Evolutionary conservation across 2,888 invertebrate species (phyloP).

Genomic region (Chouioia cunea): DNA sequence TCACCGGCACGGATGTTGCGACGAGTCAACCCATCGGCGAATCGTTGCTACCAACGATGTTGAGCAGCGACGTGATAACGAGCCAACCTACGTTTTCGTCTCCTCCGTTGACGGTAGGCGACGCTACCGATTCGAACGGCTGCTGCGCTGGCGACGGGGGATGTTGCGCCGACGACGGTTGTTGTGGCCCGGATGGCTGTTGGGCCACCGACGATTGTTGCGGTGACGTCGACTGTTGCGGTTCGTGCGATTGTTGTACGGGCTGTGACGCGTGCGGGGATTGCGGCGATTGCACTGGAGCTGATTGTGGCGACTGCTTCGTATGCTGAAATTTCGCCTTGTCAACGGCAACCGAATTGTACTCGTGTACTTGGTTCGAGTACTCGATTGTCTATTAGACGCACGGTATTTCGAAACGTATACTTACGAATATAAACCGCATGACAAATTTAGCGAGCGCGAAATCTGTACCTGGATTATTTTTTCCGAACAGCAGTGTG

Average conservation of each 20-base stretch:
- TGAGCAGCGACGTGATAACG: slow-evolving; percentile 2
- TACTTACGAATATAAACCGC: no score
- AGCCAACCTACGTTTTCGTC: slow-evolving; percentile 1
- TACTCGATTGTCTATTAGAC: no score
- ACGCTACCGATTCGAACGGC: background rate
- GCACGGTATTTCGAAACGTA: no score
- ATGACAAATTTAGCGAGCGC: no score
- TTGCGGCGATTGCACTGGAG: background rate
- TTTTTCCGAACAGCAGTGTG: no score
- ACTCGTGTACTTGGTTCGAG: no score
- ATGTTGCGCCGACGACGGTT: background rate
- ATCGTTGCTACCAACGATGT: background rate
- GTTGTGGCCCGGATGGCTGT: no score
- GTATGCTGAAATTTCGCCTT: no score
- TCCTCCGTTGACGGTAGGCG: background rate
- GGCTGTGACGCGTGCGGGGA: background rate
- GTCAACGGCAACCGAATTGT: no score
- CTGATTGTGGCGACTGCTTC: no score
- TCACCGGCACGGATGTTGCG: background rate
- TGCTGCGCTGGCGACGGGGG: background rate
- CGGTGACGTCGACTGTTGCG: background rate
- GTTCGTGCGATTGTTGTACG: background rate
- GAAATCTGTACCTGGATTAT: no score
- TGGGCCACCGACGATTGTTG: slow-evolving; percentile 1
- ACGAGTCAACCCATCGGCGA: slow-evolving; percentile 8